Conservation (phyloP, 2,113 vertebrate genomes). For the Typhlomys cinereus region DNA sequence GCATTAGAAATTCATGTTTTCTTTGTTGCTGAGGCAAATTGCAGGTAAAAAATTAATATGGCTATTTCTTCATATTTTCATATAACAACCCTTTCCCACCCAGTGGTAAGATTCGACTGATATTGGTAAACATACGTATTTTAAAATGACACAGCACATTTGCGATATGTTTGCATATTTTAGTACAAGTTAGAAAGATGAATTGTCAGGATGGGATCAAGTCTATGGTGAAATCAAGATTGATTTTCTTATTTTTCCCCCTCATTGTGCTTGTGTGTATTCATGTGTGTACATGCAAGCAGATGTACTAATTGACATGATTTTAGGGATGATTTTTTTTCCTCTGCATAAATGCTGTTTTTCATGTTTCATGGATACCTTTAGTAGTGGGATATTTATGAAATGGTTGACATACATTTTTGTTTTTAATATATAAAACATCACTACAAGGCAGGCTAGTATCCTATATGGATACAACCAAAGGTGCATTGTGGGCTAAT, state of each 20-base stretch:
- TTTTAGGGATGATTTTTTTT: constrained; percentile 76
- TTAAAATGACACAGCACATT: constrained; percentile 83
- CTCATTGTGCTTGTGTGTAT: neutral
- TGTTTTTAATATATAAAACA: constrained; percentile 77
- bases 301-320: constrained; percentile 58
- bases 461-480: constrained; percentile 75
- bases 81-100: constrained; percentile 85
- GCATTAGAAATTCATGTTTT: constrained; percentile 80
- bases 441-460: constrained; percentile 79
- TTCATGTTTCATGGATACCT: constrained; percentile 81
- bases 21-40: constrained; percentile 85
- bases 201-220: constrained; percentile 76
- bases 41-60: constrained; percentile 89
- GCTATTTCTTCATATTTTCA: constrained; percentile 87
- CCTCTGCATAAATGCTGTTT: constrained; percentile 79
- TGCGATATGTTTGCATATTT: constrained; percentile 89
- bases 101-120: constrained; percentile 83
- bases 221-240: constrained; percentile 75
- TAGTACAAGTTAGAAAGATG: constrained; percentile 83
- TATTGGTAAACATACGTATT: constrained; percentile 77
- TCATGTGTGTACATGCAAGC: neutral
- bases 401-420: constrained; percentile 78
- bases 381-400: constrained; percentile 75
- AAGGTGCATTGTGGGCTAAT: constrained; percentile 81
- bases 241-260: constrained; percentile 61